Evolutionary conservation across 2,888 invertebrate species (phyloP).

Genomic region (Hydropsyche betteni): DNA sequence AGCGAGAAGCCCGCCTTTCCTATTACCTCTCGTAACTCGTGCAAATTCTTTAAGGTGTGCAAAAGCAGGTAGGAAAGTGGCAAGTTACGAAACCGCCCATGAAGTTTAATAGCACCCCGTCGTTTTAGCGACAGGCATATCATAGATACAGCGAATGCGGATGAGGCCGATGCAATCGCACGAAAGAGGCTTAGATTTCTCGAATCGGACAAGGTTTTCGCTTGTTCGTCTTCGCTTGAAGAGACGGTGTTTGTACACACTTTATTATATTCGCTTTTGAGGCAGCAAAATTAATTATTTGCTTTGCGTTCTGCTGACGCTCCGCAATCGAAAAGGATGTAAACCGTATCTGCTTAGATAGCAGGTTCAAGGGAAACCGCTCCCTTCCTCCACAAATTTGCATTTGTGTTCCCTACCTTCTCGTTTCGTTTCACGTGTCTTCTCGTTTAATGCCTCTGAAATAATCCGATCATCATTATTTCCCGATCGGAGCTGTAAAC

Average conservation of each 20-base stretch:
- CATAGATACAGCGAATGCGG: too few species aligned
- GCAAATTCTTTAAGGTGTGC: conserved; percentile 35
- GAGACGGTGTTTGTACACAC: conserved; percentile 18
- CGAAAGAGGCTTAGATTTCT: conserved; percentile 1
- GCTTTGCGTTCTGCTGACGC: conserved; percentile 32
- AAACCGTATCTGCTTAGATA: conserved; percentile 21
- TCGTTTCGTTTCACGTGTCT: neutral
- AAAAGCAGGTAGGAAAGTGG: conserved; percentile 38
- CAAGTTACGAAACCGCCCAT: conserved; percentile 27
- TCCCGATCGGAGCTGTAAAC: neutral
- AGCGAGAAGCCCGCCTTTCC: conserved; percentile 10
- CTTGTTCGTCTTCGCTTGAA: neutral
- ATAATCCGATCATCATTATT: conserved; percentile 28
- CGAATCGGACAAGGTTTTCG: conserved; percentile 11
- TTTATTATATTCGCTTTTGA: conserved; percentile 23
- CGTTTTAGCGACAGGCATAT: too few species aligned
- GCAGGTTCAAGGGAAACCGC: conserved; percentile 22
- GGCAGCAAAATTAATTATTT: conserved; percentile 37
- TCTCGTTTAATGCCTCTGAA: conserved; percentile 4
- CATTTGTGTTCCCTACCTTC: conserved; percentile 12
- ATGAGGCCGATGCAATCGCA: too few species aligned
- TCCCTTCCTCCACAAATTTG: conserved; percentile 9
- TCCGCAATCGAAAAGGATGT: conserved; percentile 28
- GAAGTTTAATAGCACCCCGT: too few species aligned
- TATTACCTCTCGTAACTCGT: conserved; percentile 30